Base-by-base conservation (phyloP, 2,797 vertebrate species). In the Fundulus diaphanus region DNA sequence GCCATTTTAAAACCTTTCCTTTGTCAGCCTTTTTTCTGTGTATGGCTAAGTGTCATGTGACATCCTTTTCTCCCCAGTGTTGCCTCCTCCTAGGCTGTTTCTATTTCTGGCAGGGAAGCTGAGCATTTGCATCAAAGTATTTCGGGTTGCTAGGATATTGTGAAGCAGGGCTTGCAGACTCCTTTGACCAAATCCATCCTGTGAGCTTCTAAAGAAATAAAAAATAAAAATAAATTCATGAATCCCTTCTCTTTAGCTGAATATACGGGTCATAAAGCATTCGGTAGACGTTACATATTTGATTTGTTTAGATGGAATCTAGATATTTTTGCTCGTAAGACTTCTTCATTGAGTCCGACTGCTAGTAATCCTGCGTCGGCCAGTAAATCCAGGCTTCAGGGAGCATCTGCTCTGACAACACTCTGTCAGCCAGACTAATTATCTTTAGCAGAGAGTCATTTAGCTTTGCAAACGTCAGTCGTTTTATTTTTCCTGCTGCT, bases 111-210 rank as follows among this genome's bases (percentile, higher is more conserved):
- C 82, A 46, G 79, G 54, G 92, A 91, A 85, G 86, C 90, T 77
- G 82, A 68, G 76, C 74, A 24, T 74, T 89, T n/a, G 20, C 86
- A 87, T 93, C 86, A 90, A 92, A 92, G 83, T 85, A 84, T 89
- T 77, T 79, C 78, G 88, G 90, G 92, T 94, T 94, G 88, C 92
- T 90, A 92, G 90, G 87, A 92, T 93, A 91, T 91, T 68, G 61
- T 78, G 74, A 74, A 82, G 78, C 76, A 69, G 68, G 6, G 77
- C 61, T 83, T 75, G 33, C 37, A 70, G 44, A 48, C 82, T 88
- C 78, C 79, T 92, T 88, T 63, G 77, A 77, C 68, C 71, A 87
- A 87, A 85, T 90, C 83, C 67, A 65, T 77, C 76, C 72, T 81
- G 81, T 78, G 77, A n/a, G 82, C 33, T 33, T 52, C n/a, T 52